Evolutionary conservation across 2,113 vertebrate genomes (phyloP).

Genomic region (Megalops atlanticus): DNA sequence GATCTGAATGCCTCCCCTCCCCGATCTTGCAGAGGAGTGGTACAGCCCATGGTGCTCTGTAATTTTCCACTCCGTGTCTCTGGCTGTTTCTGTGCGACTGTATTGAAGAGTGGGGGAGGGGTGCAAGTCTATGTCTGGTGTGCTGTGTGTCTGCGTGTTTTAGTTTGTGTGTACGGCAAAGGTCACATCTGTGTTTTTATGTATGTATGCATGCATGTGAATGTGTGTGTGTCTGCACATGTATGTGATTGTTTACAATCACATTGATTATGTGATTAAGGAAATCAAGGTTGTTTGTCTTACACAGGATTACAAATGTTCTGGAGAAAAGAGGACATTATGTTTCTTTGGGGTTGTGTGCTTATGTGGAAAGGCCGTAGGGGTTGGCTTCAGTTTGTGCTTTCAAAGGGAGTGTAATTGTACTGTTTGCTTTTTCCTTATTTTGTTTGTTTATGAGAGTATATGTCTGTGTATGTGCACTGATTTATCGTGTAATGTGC

Average conservation of each 20-base stretch:
- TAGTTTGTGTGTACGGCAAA: neutral
- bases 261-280: neutral
- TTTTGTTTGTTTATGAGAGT: constrained; percentile 11
- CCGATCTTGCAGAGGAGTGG: constrained; percentile 9
- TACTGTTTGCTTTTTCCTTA: constrained; percentile 21
- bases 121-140: neutral
- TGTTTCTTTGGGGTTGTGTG: neutral
- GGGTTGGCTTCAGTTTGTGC: neutral
- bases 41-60: constrained; percentile 10
- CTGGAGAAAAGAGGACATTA: neutral
- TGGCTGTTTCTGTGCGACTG: constrained; percentile 2
- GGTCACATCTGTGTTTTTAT: neutral
- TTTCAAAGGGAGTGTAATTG: neutral
- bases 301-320: neutral
- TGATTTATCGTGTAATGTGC: neutral
- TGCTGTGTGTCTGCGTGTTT: neutral
- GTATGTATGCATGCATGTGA: neutral
- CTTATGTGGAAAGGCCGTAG: neutral
- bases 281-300: neutral
- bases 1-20: neutral
- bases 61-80: constrained; percentile 24
- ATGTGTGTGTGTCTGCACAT: neutral
- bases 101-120: constrained; percentile 11
- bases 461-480: neutral
- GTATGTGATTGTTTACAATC: neutral